These are phyloP conservation scores for Apotomis capreana DNA, from an alignment of 2,888 invertebrate genomes.

Conservation along the genomic window DNA sequence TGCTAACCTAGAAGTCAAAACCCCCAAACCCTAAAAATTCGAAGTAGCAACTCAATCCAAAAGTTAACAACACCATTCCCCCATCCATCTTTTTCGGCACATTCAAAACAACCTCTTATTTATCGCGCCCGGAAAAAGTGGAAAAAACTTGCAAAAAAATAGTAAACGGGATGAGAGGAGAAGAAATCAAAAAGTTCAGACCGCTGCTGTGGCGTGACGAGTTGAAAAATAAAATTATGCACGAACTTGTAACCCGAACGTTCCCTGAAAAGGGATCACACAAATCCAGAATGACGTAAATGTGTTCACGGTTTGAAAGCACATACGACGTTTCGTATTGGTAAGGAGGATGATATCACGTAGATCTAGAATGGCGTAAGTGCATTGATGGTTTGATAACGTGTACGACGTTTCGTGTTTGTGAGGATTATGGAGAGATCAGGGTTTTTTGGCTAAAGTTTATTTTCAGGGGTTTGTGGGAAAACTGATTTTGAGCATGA, in stretches of 20 bases:
- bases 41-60: constrained; percentile 20
- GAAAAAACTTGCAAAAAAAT: constrained; percentile 51
- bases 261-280: neutral
- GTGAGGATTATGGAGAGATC: constrained; percentile 11
- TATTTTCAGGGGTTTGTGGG: constrained; percentile 12
- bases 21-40: neutral
- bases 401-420: neutral
- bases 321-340: too few species aligned
- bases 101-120: constrained; percentile 47
- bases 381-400: neutral
- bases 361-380: constrained; percentile 13
- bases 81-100: constrained; percentile 23
- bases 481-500: neutral
- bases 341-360: too few species aligned
- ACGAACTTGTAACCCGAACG: constrained; percentile 24
- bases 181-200: constrained; percentile 55
- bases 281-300: neutral
- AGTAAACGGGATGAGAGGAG: constrained; percentile 48
- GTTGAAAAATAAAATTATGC: constrained; percentile 64
- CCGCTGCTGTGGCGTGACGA: constrained; percentile 49
- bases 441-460: constrained; percentile 12
- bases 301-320: too few species aligned
- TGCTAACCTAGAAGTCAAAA: neutral
- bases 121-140: constrained; percentile 49
- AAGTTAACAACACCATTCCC: constrained; percentile 14